phyloP scores from a whole-genome alignment of 2,888 invertebrate species.

The Dioctria rufipes region DNA sequence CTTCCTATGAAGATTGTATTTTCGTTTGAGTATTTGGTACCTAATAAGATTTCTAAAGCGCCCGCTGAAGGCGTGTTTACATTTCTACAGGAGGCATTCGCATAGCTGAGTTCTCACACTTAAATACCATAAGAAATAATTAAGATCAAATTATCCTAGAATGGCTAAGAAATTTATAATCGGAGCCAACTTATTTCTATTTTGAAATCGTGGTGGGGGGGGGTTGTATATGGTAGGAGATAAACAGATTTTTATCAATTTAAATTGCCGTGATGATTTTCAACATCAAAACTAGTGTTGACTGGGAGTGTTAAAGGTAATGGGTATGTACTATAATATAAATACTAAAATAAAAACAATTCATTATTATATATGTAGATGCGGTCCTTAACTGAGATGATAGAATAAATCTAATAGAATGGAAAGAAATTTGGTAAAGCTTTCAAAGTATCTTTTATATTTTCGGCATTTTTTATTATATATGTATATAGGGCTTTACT shows the following conservation, averaged over 20 bases:
- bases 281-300: too few species aligned
- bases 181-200: slow-evolving; percentile 40
- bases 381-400: too few species aligned
- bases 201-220: slow-evolving; percentile 6
- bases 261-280: not conserved
- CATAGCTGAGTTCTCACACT: slow-evolving; percentile 34
- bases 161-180: slow-evolving; percentile 45
- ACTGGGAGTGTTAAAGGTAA: too few species aligned
- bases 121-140: slow-evolving; percentile 36
- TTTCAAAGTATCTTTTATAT: too few species aligned
- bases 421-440: too few species aligned
- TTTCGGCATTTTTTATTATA: too few species aligned
- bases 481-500: too few species aligned
- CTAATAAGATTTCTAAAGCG: slow-evolving; percentile 23
- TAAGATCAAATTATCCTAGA: slow-evolving; percentile 47
- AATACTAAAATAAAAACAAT: too few species aligned
- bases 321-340: too few species aligned
- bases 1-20: slow-evolving; percentile 13
- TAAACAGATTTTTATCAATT: slow-evolving; percentile 19
- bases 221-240: not conserved
- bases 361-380: too few species aligned
- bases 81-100: not conserved
- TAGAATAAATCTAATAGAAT: too few species aligned
- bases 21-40: not conserved
- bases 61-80: not conserved